phyloP scores from a whole-genome alignment of 2,888 invertebrate genomes.

The Panopea generosa region DNA sequence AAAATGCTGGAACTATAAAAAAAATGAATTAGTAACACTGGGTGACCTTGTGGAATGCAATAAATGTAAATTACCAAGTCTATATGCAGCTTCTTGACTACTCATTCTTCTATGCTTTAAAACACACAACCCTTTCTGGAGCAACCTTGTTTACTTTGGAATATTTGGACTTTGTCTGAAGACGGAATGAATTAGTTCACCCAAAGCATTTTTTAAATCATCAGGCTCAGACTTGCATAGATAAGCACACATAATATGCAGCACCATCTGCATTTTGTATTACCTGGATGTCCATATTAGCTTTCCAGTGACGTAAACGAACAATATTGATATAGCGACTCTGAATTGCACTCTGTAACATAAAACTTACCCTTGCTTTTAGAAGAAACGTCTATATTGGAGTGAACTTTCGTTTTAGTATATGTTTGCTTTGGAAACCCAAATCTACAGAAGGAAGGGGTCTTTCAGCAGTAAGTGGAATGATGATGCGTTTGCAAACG shows the following conservation, averaged over 20 bases:
- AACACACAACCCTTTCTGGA: constrained; percentile 39
- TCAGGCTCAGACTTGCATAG: constrained; percentile 44
- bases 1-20: no score
- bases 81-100: constrained; percentile 45
- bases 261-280: constrained; percentile 52
- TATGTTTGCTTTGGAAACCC: constrained; percentile 27
- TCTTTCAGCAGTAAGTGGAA: no score
- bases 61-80: constrained; percentile 34
- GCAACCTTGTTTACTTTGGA: constrained; percentile 9
- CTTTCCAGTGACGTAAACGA: constrained; percentile 36
- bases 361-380: constrained; percentile 43
- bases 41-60: constrained; percentile 23
- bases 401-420: constrained; percentile 4
- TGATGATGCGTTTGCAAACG: no score
- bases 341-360: constrained; percentile 9
- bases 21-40: no score
- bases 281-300: constrained; percentile 48
- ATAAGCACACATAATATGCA: constrained; percentile 45
- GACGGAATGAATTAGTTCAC: constrained; percentile 19
- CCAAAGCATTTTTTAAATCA: constrained; percentile 37
- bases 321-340: neutral
- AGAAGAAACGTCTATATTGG: constrained; percentile 4
- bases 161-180: constrained; percentile 13
- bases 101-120: constrained; percentile 41
- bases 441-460: constrained; percentile 4